Base-by-base conservation (phyloP, 2,888 invertebrate genomes). In the Eupithecia subfuscata region DNA sequence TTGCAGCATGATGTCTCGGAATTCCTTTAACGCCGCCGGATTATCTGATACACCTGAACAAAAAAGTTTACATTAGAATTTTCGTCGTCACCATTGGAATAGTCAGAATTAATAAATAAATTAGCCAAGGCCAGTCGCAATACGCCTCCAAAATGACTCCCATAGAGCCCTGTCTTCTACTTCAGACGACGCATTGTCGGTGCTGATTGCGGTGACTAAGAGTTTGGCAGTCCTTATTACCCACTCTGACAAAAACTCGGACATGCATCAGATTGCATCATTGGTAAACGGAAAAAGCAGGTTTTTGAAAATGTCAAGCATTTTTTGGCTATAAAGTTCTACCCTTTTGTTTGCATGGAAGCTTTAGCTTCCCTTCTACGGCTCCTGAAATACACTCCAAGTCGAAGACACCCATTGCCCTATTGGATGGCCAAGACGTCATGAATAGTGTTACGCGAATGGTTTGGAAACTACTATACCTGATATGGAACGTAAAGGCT, bases 11-110 rank as follows among this genome's bases (percentile, higher is more conserved):
- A 79, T 68, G n/a, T 71, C 71, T 68, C 78, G 75, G 43, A 81
- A 48, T 79, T 89, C 88, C n/a, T 79, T 74, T 5, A 85, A 34
- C 0, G 90, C 86, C 48, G 83, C 81, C 22, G 80, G 65, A 65
- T 73, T 89, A 60, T 82, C 81, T 9, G 75, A 7, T 5, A 90
- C 48, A 37, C 84, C 90, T 89, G 40, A 43, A 77, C 74, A 69
- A 65, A 67, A 64, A 64, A 30, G 16, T 34, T n/a, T 18, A 64
- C 16, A 7, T 52, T n/a, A 52, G 48, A 1, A 63, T 63, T 63
- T 25, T 25, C 5, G 2, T 14, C 6, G 16, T 12, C 48, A 14
- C 48, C 71, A 78, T 3, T 16, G 6, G 48, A 52, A 48, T 48
- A 48, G 48, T 48, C 18, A 52, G n/a, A 52, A 30, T 30, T 30